Percentiles rank a stretch among this genome's conserved stretches.
Conservation (phyloP, 2,113 vertebrate genomes). For the Prochilodus magdalenae region DNA sequence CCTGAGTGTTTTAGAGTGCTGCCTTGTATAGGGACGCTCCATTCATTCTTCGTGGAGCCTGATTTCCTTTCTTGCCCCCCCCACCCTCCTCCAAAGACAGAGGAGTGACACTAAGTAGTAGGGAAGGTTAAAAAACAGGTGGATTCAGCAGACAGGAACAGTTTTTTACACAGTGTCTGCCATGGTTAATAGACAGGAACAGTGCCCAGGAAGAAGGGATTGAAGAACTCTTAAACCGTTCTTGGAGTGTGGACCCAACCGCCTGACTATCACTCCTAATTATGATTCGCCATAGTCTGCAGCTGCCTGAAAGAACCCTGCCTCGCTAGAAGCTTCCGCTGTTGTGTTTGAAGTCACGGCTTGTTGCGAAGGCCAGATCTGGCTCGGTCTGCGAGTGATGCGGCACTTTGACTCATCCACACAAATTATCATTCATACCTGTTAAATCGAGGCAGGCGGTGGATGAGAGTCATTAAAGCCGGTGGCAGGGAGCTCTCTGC, state of each 20-base stretch:
- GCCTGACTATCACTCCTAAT: conserved; percentile 25
- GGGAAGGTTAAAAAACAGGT: not conserved
- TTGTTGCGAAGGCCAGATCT: not conserved
- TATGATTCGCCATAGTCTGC: conserved; percentile 14
- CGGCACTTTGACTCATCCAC: not conserved
- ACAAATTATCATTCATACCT: not conserved
- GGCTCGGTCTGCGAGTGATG: not conserved
- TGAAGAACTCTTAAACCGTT: conserved; percentile 24
- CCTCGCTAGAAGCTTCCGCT: not conserved
- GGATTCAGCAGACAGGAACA: conserved; percentile 23
- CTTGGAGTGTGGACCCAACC: not conserved
- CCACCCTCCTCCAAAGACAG: not conserved
- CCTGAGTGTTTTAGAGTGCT: not conserved
- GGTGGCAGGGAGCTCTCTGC: not conserved
- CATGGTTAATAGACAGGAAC: conserved; percentile 50
- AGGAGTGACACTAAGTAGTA: conserved; percentile 14
- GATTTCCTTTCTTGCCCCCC: not conserved
- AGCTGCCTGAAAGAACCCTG: not conserved
- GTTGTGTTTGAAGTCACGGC: not conserved
- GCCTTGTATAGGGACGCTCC: not conserved
- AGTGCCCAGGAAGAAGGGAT: conserved; percentile 25
- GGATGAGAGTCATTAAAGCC: conserved; percentile 11
- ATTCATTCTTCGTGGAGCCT: not conserved
- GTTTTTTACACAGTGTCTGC: conserved; percentile 41
- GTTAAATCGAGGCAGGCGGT: not conserved